phyloP scores from a whole-genome alignment of 1,140 invertebrate species.

The Cotesia glomerata region DNA sequence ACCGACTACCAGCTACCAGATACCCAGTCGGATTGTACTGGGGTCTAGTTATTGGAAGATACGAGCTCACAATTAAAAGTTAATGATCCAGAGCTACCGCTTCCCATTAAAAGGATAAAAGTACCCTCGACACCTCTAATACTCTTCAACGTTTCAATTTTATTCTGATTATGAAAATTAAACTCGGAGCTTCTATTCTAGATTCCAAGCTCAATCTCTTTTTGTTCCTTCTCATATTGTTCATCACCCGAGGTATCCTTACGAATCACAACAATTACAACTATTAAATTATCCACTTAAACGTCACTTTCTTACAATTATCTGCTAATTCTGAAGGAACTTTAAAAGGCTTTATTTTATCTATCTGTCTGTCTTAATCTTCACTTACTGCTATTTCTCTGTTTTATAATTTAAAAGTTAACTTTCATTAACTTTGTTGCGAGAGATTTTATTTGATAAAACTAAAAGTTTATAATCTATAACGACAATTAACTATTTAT shows the following conservation, averaged over 20 bases:
- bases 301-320: background rate
- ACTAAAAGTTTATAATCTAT: no score
- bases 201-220: background rate
- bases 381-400: no score
- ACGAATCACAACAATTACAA: background rate
- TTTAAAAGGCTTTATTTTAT: background rate
- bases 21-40: conserved; percentile 6
- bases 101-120: background rate
- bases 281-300: background rate
- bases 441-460: background rate
- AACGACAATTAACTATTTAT: no score
- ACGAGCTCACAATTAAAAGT: conserved; percentile 38
- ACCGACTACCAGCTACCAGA: background rate
- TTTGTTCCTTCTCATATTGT: background rate
- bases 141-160: conserved; percentile 19
- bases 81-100: conserved; percentile 32
- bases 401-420: no score
- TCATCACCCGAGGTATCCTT: background rate
- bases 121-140: background rate
- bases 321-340: background rate
- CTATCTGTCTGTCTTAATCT: no score
- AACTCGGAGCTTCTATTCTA: background rate
- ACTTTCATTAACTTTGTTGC: background rate
- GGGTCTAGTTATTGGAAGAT: conserved; percentile 33
- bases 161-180: conserved; percentile 3